Base-by-base conservation (phyloP, 1,140 invertebrate species). In the Drosophila erecta region DNA sequence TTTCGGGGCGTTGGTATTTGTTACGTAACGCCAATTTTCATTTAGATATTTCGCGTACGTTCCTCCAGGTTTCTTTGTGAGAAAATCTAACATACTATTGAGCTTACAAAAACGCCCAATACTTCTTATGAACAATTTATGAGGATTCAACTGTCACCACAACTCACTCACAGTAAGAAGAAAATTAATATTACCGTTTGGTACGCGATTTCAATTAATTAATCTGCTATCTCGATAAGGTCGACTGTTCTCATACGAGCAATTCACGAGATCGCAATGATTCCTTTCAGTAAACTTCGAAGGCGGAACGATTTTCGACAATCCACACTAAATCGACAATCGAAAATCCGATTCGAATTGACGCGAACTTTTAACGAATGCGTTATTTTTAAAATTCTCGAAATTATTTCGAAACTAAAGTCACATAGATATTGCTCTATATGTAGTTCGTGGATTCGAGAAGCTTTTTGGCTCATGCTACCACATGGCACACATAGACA, bases 351-450 rank as follows among this genome's bases (percentile, higher is more conserved):
- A 70, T 56, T 56, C 66, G 64, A 79, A 56, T 78, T 56, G 81
- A 79, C 53, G 78, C 80, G 71, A 84, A 73, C 81, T 85, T 84
- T 84, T 44, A 70, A 76, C 81, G 80, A 84, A 76, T 64, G 80
- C 72, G 87, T 81, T 91, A 91, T 91, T 91, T 91, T 87, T 90
- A 90, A 90, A 84, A 90, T 87, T 91, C 76, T 91, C 90, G 83
- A 90, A 90, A 87, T 70, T 81, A 87, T 91, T 91, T 91, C 90
- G 90, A 91, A 91, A 87, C 69, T 69, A 79, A 83, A 77, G 76
- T 73, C 81, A 77, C 76, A 51, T 59, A 60, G 40, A 57, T 66
- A 61, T 24, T 51, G 38, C n/a, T 46, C 35, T 57, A 59, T 47
- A 71, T 75, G 37, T 62, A 70, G 43, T 70, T 12, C 51, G 43